These are phyloP conservation scores for Frankliniella intonsa DNA, from an alignment of 2,888 invertebrate species.

Conservation along the genomic window DNA sequence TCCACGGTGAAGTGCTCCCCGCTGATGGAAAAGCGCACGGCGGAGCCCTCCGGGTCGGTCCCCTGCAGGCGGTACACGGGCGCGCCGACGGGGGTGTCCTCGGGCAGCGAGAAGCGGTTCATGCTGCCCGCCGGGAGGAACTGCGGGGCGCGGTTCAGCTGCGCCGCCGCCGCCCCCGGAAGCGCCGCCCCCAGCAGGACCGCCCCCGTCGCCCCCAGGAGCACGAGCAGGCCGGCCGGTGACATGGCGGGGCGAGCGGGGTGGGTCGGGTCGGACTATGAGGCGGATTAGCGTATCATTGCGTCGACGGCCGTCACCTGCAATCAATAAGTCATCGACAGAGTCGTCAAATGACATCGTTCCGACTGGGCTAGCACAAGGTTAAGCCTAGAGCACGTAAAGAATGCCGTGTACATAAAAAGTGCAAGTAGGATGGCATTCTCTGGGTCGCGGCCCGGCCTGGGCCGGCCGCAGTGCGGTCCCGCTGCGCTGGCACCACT, in stretches of 20 bases:
- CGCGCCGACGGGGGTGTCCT: constrained; percentile 68
- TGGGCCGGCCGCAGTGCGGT: too few species aligned
- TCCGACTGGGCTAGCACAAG: too few species aligned
- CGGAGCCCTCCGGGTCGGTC: constrained; percentile 69
- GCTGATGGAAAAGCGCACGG: constrained; percentile 70
- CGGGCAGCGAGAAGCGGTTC: constrained; percentile 66
- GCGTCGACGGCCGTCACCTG: not conserved
- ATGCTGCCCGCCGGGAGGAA: constrained; percentile 75
- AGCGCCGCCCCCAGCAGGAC: not conserved
- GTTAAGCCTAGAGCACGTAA: too few species aligned
- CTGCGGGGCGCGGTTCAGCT: constrained; percentile 65
- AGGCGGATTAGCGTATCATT: not conserved
- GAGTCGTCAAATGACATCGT: too few species aligned
- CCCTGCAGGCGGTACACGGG: constrained; percentile 72
- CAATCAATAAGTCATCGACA: not conserved
- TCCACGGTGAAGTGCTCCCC: constrained; percentile 79
- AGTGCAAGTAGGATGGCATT: not conserved
- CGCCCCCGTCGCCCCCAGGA: not conserved
- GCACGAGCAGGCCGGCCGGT: constrained; percentile 10
- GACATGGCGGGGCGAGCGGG: not conserved
- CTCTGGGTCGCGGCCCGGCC: not conserved
- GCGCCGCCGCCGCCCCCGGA: constrained; percentile 24
- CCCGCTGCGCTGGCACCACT: too few species aligned
- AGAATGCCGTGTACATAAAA: too few species aligned
- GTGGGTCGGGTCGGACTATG: constrained; percentile 29